A percentile compares a stretch with the other conserved stretches of the same genome.
Conservation (phyloP, 2,888 invertebrate species). For the Iphiclides podalirius region DNA sequence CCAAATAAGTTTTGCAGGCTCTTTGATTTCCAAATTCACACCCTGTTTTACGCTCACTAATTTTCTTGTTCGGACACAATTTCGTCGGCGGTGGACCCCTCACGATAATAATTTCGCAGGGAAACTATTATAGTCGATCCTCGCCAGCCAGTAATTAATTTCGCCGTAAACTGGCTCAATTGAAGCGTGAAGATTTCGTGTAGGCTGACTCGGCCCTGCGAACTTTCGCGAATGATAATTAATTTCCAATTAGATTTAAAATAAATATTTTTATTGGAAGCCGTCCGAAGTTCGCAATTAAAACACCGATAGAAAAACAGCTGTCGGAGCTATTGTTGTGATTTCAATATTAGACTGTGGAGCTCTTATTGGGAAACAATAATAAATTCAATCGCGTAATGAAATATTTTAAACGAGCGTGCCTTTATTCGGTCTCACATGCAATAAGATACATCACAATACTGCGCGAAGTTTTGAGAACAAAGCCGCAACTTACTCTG, state of each 20-base stretch:
- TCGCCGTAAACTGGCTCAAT: slow-evolving; percentile 76
- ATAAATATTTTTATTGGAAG: slow-evolving; percentile 22
- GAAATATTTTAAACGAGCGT: slow-evolving; percentile 36
- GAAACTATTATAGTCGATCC: slow-evolving; percentile 79
- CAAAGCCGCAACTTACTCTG: slow-evolving; percentile 67
- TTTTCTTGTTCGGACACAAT: slow-evolving; percentile 80
- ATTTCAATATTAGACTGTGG: slow-evolving; percentile 1
- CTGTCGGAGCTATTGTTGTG: slow-evolving; percentile 3
- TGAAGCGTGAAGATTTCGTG: slow-evolving; percentile 76
- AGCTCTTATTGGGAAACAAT: slow-evolving; percentile 18
- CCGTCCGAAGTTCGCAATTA: slow-evolving; percentile 9
- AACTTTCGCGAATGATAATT: slow-evolving; percentile 68
- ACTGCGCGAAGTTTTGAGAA: slow-evolving; percentile 63
- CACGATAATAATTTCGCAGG: slow-evolving; percentile 75
- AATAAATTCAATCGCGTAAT: neutral
- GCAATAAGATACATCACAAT: slow-evolving; percentile 68
- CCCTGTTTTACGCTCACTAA: slow-evolving; percentile 79
- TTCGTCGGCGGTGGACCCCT: slow-evolving; percentile 59
- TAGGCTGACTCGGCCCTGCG: slow-evolving; percentile 53
- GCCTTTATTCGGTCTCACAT: slow-evolving; percentile 51
- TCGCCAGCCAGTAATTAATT: slow-evolving; percentile 78
- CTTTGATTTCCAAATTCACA: slow-evolving; percentile 78
- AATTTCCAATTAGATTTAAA: slow-evolving; percentile 49
- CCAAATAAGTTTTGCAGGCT: slow-evolving; percentile 63
- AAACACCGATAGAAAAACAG: slow-evolving; percentile 11